Evolutionary conservation across 2,888 invertebrate species (phyloP).

Genomic region (Tetranychus piercei): DNA sequence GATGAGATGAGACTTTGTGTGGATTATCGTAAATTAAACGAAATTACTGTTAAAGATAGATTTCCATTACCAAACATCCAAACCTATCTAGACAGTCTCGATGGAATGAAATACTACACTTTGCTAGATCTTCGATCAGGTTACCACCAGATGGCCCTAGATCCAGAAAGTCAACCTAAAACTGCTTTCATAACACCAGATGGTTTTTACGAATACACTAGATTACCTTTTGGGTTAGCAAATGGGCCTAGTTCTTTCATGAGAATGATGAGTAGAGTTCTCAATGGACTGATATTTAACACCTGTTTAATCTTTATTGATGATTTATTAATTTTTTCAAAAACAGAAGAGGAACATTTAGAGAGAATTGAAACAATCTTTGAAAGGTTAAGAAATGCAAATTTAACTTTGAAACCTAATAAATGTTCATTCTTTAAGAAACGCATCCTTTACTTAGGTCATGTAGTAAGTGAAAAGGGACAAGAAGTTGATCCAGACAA

Average conservation of each 20-base stretch:
- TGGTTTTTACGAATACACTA: conserved; percentile 24
- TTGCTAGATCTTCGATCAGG: conserved; percentile 25
- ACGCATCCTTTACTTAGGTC: conserved; percentile 27
- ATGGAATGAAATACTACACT: conserved; percentile 23
- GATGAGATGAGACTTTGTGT: background rate
- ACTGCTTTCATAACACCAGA: conserved; percentile 26
- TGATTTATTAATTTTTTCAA: conserved; percentile 24
- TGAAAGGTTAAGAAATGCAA: conserved; percentile 22
- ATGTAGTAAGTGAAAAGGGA: conserved; percentile 22
- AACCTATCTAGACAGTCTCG: conserved; percentile 24
- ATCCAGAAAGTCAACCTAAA: conserved; percentile 23
- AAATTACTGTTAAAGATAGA: conserved; percentile 21
- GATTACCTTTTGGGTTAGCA: conserved; percentile 26
- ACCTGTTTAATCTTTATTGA: conserved; percentile 25
- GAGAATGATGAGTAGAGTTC: conserved; percentile 24
- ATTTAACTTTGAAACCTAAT: conserved; percentile 27
- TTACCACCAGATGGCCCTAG: conserved; percentile 27
- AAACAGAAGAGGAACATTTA: conserved; percentile 23
- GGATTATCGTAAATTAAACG: conserved; percentile 10
- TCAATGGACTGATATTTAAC: conserved; percentile 24
- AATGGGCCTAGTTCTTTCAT: no score
- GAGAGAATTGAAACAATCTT: conserved; percentile 24
- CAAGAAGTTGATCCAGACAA: conserved; percentile 23
- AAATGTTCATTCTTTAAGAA: no score
- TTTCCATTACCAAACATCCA: conserved; percentile 27